Evolutionary conservation across 1,140 invertebrate genomes (phyloP), one percentile per base, ranked within the genome.

Genomic region (Dolichoris vasculosae): DNA sequence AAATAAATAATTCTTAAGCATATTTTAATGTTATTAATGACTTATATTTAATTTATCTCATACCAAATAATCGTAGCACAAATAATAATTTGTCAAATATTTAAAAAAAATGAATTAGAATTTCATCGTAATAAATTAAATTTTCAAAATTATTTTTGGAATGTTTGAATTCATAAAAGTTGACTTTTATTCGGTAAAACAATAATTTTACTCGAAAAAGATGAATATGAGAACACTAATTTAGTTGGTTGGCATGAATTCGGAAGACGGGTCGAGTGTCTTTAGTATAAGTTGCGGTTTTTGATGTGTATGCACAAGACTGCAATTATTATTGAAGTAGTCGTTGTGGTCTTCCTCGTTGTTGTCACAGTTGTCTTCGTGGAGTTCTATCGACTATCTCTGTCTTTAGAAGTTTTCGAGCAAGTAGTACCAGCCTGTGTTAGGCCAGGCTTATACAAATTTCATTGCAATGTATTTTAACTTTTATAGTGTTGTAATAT

Each of bases 351-450:
- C 43, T 43, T 43, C 32, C 4, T 69, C 23, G 43, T 51, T 30
- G 82, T 55, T 40, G 30, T 63, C 30, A 20, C 59, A 32, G n/a
- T 51, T 43, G 26, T 55, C n/a, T 40, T 71, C 67, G 35, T 71
- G 15, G 67, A 43, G 43, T 7, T 79, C 1, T 48, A 51, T 69
- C 6, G 55, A 59, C 17, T 78, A 4, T 55, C 17, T 78, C 30
- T 46, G 17, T 77, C n/a, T 69, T 38, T 26, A n/a, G 17, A 75
- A 80, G 11, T 32, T 83, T 75, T 32, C 85, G 84, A 48, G 83
- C 78, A 87, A 91, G 91, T 91, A 91, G 92, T 92, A 90, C 90
- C 91, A 90, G 87, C 88, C 90, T 76, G 91, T 91, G 87, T 90
- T 89, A 91, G 89, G 88, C 78, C 89, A 88, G 89, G 87, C 90